Conservation (phyloP, 2,113 vertebrate species). For the Pitta sordida region DNA sequence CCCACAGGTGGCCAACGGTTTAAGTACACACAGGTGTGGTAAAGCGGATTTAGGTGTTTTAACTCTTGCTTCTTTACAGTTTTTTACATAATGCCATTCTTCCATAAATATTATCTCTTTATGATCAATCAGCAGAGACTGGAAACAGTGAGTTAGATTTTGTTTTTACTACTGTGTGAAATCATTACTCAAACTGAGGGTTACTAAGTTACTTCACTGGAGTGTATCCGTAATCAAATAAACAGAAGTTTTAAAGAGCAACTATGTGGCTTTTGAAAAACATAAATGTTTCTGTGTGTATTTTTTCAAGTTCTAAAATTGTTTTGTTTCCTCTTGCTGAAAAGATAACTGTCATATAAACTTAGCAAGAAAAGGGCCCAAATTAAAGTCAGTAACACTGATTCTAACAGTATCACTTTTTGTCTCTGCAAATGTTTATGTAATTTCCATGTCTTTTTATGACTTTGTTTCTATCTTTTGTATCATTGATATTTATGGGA, state of each 20-base stretch:
- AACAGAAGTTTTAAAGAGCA: not conserved
- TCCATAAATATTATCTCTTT: not conserved
- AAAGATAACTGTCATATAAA: not conserved
- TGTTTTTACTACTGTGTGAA: not conserved
- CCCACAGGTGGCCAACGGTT: no score
- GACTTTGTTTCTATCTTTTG: not conserved
- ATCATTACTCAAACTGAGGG: not conserved
- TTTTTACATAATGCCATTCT: not conserved
- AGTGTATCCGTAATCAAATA: not conserved
- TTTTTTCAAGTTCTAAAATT: not conserved
- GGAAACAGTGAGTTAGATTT: not conserved
- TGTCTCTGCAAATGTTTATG: not conserved
- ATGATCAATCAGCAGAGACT: not conserved
- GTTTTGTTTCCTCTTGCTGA: not conserved
- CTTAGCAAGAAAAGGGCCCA: not conserved
- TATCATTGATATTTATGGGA: not conserved
- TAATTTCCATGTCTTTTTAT: not conserved
- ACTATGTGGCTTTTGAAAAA: not conserved
- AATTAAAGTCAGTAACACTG: not conserved
- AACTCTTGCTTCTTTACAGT: not conserved
- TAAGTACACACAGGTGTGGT: no score
- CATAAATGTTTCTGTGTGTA: rapidly evolving
- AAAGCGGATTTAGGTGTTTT: no score
- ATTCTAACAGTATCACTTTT: not conserved
- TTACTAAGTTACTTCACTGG: not conserved